Percentiles rank a stretch among this genome's conserved stretches.
phyloP scores from a whole-genome alignment of 1,140 invertebrate genomes.

The Oryctes rhinoceros region DNA sequence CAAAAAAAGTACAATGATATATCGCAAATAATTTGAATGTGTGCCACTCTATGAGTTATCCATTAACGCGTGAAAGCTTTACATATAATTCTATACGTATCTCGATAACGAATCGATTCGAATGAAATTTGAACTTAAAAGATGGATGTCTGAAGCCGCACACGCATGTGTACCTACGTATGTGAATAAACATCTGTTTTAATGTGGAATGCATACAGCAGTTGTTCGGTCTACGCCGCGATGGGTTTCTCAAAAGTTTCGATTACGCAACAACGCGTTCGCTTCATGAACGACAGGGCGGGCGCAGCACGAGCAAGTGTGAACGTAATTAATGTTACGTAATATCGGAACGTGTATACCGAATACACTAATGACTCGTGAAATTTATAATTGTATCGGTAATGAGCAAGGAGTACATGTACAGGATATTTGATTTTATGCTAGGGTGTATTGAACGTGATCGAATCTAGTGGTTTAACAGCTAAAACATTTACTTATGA shows the following conservation, averaged over 20 bases:
- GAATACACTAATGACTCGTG: slow-evolving; percentile 34
- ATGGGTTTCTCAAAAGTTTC: slow-evolving; percentile 25
- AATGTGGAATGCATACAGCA: neutral
- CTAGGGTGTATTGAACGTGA: too few species aligned
- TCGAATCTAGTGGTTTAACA: too few species aligned
- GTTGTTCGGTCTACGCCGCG: neutral
- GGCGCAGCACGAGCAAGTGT: neutral
- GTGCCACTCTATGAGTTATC: neutral
- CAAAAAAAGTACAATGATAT: too few species aligned
- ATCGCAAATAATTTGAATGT: too few species aligned
- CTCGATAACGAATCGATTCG: neutral
- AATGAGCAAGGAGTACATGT: neutral
- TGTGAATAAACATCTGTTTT: neutral
- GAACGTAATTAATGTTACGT: slow-evolving; percentile 26
- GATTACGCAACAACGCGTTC: slow-evolving; percentile 24
- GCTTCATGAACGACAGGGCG: neutral
- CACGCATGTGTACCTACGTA: neutral
- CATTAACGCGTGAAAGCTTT: neutral
- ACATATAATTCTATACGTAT: neutral
- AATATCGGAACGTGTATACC: slow-evolving; percentile 1
- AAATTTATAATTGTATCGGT: slow-evolving; percentile 19
- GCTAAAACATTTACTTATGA: too few species aligned
- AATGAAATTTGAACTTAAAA: slow-evolving; percentile 8
- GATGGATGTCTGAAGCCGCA: neutral
- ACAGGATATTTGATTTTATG: neutral